These are phyloP conservation scores for Oryzias woworae DNA, from an alignment of 2,113 vertebrate species.

Conservation along the genomic window DNA sequence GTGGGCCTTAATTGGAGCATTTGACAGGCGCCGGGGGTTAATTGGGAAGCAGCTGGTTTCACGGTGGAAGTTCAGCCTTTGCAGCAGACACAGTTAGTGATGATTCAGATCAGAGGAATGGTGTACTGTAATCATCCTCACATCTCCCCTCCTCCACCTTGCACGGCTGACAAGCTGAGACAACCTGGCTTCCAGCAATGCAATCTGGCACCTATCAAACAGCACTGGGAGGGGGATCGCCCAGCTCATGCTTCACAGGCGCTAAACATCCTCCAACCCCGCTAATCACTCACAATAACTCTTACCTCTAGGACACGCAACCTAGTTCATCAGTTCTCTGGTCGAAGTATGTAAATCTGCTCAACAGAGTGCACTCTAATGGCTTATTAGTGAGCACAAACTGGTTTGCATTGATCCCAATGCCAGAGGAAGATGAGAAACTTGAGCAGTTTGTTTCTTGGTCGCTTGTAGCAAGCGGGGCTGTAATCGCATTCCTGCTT, in stretches of 20 bases:
- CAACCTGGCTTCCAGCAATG: conserved; percentile 69
- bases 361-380: conserved; percentile 75
- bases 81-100: conserved; percentile 68
- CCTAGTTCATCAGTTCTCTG: conserved; percentile 62
- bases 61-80: conserved; percentile 67
- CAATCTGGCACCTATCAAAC: conserved; percentile 74
- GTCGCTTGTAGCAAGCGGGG: conserved; percentile 61
- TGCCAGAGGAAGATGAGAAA: conserved; percentile 66
- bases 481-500: conserved; percentile 77
- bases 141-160: conserved; percentile 52
- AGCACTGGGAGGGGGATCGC: conserved; percentile 54
- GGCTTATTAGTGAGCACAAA: conserved; percentile 76
- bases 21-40: conserved; percentile 73
- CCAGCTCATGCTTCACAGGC: conserved; percentile 26
- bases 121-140: conserved; percentile 70
- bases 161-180: conserved; percentile 69
- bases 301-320: conserved; percentile 64
- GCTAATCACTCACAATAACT: conserved; percentile 65
- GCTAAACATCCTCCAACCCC: conserved; percentile 15
- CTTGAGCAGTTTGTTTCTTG: conserved; percentile 49
- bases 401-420: conserved; percentile 80
- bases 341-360: conserved; percentile 77
- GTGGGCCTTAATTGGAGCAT: conserved; percentile 67
- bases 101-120: conserved; percentile 75
- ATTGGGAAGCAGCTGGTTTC: conserved; percentile 76